Evolutionary conservation across 2,888 invertebrate species (phyloP), one percentile per base, ranked within the genome.

Genomic region (Pediacus dermestoides): DNA sequence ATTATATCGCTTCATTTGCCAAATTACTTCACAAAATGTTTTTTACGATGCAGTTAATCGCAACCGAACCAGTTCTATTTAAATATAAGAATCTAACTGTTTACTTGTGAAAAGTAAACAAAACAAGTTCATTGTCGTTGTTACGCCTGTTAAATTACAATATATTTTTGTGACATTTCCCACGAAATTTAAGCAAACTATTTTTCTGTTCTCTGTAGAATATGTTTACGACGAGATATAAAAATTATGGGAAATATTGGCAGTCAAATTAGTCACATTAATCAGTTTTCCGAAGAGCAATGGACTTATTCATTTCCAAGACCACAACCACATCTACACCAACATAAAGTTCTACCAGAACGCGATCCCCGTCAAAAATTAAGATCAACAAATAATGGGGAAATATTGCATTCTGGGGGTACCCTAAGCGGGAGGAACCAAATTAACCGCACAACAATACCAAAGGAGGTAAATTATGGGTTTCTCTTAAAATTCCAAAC

Each of bases 341-440:
- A 64, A 33, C 51, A 58, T 18, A 68, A 66, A 52, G 86, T 87
- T 38, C 72, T 88, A 16, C 87, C 87, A 4, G 79, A 82, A 42
- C 77, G 77, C 55, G 80, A 80, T 39, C 51, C 60, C 1, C 51
- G 58, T 6, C 81, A 82, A 48, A 76, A 79, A 47, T 71, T 90
- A 36, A 78, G 88, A 44, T 78, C 81, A 39, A 89, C 89, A 2
- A 82, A 87, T 67, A 89, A 90, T 69, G 89, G 89, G 33, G 82
- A 81, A 57, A 87, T 88, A 60, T 70, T 90, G 37, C 86, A 85
- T 55, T 82, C 84, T 3, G 88, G 88, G 1, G 89, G 89, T 33
- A 89, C 89, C 46, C 82, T 90, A 62, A 85, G 83, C 54, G 85
- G 86, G 2, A 73, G 85, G 23, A 37, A 49, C 22, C 40, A 39